Conservation (phyloP, 30 jellyfish, hydroid and myxozoan genomes). For the Phacellophora camtschatica region DNA sequence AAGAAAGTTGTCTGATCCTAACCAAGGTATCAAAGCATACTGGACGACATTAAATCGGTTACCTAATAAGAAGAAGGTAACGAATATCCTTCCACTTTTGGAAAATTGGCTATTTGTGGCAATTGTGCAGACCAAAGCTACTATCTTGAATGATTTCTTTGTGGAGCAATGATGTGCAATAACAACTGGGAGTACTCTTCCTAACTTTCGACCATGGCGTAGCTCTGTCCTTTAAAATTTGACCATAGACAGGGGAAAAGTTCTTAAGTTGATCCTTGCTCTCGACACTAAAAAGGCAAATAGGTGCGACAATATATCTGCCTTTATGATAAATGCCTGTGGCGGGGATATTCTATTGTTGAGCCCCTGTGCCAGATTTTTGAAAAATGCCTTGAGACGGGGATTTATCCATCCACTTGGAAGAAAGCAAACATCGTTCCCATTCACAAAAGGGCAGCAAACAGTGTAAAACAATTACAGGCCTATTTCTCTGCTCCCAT, state of each 20-base stretch:
- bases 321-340: conserved; percentile 5
- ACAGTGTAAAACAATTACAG: background rate
- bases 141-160: no score
- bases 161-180: no score
- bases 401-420: no score
- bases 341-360: conserved; percentile 20
- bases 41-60: no score
- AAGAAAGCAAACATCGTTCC: conserved; percentile 26
- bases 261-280: conserved; percentile 19
- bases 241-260: background rate
- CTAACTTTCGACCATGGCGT: conserved; percentile 4
- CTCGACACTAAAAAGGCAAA: conserved; percentile 15
- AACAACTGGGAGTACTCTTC: conserved; percentile 37
- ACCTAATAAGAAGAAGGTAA: no score
- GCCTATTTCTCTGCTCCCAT: background rate
- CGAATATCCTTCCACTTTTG: no score
- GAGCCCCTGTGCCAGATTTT: conserved; percentile 9
- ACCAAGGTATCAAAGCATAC: no score
- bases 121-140: no score
- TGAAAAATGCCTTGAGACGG: no score
- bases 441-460: conserved; percentile 38
- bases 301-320: conserved; percentile 20
- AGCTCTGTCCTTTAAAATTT: background rate
- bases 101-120: no score
- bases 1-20: conserved; percentile 6